These are phyloP conservation scores for Strongylocentrotus purpuratus DNA, from an alignment of 35 echinoderm and acorn worm genomes.

Conservation along the genomic window DNA sequence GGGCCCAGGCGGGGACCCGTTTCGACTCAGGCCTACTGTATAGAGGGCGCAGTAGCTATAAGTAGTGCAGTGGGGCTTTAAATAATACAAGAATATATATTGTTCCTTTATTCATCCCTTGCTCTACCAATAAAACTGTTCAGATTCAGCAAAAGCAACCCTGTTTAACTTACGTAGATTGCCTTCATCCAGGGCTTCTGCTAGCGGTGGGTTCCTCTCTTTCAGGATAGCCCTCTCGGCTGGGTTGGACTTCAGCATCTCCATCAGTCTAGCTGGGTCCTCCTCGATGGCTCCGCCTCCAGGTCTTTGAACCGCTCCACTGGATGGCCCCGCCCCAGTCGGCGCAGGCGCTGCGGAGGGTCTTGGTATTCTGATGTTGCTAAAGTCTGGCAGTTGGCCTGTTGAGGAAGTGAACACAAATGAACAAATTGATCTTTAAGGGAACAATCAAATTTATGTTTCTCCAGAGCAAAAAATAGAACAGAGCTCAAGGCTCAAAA, in stretches of 20 bases:
- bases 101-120: too few species aligned
- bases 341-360: not conserved
- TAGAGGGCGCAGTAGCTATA: too few species aligned
- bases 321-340: not conserved
- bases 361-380: conserved; percentile 69
- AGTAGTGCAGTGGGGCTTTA: too few species aligned
- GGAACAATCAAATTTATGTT: not conserved
- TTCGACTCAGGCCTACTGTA: too few species aligned
- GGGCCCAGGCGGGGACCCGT: too few species aligned
- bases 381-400: conserved; percentile 65
- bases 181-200: conserved; percentile 69
- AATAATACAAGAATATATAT: too few species aligned
- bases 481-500: too few species aligned
- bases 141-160: too few species aligned
- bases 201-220: conserved; percentile 78
- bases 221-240: conserved; percentile 65
- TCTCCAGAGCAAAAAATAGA: not conserved
- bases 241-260: conserved; percentile 68
- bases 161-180: conserved; percentile 59
- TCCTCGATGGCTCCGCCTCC: conserved; percentile 24
- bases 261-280: conserved; percentile 71
- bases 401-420: not conserved
- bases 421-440: not conserved
- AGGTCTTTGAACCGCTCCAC: not conserved
- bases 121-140: not conserved